Conservation (phyloP, 35 echinoderm and acorn worm genomes). For the Apostichopus californicus region DNA sequence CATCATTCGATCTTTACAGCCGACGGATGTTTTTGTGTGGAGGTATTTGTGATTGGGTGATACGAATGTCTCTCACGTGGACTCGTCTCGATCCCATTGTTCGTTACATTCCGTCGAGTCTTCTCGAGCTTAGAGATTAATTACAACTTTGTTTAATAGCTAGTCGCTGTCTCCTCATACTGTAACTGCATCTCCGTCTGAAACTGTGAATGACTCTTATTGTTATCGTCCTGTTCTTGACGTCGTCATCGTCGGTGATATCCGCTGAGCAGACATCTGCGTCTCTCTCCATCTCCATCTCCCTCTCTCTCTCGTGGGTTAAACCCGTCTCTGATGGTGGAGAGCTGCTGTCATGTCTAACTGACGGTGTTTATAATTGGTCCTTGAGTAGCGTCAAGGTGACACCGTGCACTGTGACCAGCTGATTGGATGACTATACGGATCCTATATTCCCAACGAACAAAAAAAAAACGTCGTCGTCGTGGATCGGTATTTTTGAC, state of each 20-base stretch:
- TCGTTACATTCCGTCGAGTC: too few relatives aligned
- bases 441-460: too few relatives aligned
- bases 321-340: not conserved
- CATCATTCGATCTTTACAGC: too few relatives aligned
- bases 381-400: slow-evolving; percentile 22
- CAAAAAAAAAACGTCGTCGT: too few relatives aligned
- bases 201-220: not conserved
- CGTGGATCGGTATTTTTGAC: too few relatives aligned
- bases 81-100: too few relatives aligned
- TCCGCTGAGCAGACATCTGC: not conserved
- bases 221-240: not conserved
- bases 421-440: not conserved
- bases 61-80: too few relatives aligned
- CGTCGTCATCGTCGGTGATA: not conserved
- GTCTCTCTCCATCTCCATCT: not conserved
- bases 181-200: not conserved
- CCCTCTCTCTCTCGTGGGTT: not conserved
- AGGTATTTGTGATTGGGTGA: too few relatives aligned
- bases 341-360: not conserved
- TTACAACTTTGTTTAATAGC: not conserved
- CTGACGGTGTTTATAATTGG: slow-evolving; percentile 24
- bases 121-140: not conserved
- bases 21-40: too few relatives aligned
- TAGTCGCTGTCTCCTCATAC: not conserved
- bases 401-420: not conserved